Conservation (phyloP, 2,797 vertebrate species). For the Discoglossus pictus region DNA sequence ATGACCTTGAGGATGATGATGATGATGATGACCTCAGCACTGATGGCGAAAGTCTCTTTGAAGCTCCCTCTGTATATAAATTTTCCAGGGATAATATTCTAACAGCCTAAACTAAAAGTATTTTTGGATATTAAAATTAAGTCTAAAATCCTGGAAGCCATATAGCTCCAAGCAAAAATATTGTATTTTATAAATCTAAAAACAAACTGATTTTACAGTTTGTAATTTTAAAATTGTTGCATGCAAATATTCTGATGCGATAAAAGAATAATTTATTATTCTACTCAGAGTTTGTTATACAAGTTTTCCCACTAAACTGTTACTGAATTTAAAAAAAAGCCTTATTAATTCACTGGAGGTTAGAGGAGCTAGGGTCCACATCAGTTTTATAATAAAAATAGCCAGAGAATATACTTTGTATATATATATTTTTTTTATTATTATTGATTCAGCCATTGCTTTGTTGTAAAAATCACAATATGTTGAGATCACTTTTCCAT, state of each 20-base stretch:
- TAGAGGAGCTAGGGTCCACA: too few relatives aligned
- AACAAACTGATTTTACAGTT: slow-evolving; percentile 19
- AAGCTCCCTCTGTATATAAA: slow-evolving; percentile 76
- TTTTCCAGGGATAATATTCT: slow-evolving; percentile 69
- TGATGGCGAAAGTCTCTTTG: slow-evolving; percentile 87
- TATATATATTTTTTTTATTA: slow-evolving; percentile 25
- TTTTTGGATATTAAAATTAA: slow-evolving; percentile 15
- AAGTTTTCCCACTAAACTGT: slow-evolving; percentile 11
- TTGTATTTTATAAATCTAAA: neutral
- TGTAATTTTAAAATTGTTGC: slow-evolving; percentile 8
- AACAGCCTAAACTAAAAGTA: slow-evolving; percentile 55
- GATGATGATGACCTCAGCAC: slow-evolving; percentile 86
- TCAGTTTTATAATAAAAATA: slow-evolving; percentile 4
- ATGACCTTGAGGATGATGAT: slow-evolving; percentile 75
- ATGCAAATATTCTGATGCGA: slow-evolving; percentile 38
- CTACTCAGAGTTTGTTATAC: neutral
- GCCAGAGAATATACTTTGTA: neutral
- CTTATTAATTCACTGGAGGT: slow-evolving; percentile 1
- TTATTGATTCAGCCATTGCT: slow-evolving; percentile 28
- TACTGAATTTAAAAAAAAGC: neutral
- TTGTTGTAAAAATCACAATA: slow-evolving; percentile 13
- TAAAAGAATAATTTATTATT: slow-evolving; percentile 2
- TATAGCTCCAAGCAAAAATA: neutral
- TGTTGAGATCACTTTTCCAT: slow-evolving; percentile 9
- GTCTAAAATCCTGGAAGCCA: neutral